Percentiles rank a stretch among this genome's conserved stretches.
These are phyloP conservation scores for Rhinolophus sinicus DNA, from an alignment of 2,113 vertebrate genomes.

Conservation along the genomic window DNA sequence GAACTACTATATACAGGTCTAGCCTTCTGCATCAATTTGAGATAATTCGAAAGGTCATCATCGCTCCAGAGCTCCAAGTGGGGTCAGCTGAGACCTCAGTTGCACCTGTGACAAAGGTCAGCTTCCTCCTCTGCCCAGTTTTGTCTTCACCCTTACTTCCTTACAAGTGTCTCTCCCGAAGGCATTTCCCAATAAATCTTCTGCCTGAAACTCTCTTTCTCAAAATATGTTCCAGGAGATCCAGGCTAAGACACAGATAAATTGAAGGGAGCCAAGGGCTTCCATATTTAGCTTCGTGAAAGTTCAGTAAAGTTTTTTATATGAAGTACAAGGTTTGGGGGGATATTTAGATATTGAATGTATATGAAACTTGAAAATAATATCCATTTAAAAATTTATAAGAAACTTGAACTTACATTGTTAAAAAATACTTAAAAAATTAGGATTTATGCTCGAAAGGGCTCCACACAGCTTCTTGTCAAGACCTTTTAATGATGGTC, in stretches of 20 bases:
- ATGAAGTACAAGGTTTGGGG: background rate
- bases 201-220: background rate
- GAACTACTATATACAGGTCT: background rate
- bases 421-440: background rate
- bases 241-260: background rate
- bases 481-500: background rate
- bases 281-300: background rate
- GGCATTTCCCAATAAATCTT: background rate
- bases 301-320: background rate
- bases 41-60: background rate
- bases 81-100: fast-evolving
- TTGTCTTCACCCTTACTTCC: background rate
- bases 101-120: background rate
- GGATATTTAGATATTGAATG: background rate
- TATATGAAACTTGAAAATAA: background rate
- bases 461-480: background rate
- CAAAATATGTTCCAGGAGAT: background rate
- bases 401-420: background rate
- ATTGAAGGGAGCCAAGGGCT: background rate
- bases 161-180: background rate
- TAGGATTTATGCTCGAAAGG: background rate
- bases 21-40: background rate
- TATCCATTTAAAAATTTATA: background rate
- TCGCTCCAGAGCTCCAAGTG: background rate
- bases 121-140: background rate